These are phyloP conservation scores for Pangasius mekongensis DNA, from an alignment of 2,797 vertebrate genomes.

Conservation along the genomic window DNA sequence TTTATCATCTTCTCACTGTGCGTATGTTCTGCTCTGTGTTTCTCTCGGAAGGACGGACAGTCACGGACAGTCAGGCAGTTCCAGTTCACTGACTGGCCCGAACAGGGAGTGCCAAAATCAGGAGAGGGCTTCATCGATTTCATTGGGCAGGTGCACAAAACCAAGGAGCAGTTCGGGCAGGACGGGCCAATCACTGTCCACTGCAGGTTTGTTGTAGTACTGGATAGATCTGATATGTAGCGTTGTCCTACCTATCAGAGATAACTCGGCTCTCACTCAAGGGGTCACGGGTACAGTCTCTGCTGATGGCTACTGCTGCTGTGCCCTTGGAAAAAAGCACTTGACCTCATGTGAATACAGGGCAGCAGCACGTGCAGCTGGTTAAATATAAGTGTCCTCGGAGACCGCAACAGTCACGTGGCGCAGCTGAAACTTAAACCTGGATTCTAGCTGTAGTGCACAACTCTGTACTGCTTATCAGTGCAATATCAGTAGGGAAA, in stretches of 20 bases:
- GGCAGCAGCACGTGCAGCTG: slow-evolving; percentile 12
- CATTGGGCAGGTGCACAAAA: slow-evolving; percentile 98
- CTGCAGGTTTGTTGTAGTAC: slow-evolving; percentile 84
- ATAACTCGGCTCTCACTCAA: slow-evolving; percentile 12
- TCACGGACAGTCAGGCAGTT: slow-evolving; percentile 97
- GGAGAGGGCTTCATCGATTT: slow-evolving; percentile 98
- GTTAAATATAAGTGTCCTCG: slow-evolving; percentile 39
- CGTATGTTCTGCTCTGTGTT: background rate
- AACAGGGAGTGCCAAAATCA: slow-evolving; percentile 97
- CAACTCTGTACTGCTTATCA: background rate
- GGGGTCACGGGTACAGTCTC: background rate
- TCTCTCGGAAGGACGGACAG: slow-evolving; percentile 86
- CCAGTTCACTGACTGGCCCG: slow-evolving; percentile 99
- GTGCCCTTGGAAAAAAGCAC: slow-evolving; percentile 15
- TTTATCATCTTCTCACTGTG: background rate
- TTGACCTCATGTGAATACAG: slow-evolving; percentile 24
- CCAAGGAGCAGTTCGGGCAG: slow-evolving; percentile 99
- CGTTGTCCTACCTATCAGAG: background rate
- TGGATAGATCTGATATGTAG: background rate
- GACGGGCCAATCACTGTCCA: slow-evolving; percentile 96
- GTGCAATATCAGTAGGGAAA: background rate
- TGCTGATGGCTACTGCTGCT: slow-evolving; percentile 3
- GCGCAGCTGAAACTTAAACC: slow-evolving; percentile 24
- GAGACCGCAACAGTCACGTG: slow-evolving; percentile 5
- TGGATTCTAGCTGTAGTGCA: slow-evolving; percentile 3